Conservation (phyloP, 2,888 invertebrate genomes). For the Monopis laevigella region DNA sequence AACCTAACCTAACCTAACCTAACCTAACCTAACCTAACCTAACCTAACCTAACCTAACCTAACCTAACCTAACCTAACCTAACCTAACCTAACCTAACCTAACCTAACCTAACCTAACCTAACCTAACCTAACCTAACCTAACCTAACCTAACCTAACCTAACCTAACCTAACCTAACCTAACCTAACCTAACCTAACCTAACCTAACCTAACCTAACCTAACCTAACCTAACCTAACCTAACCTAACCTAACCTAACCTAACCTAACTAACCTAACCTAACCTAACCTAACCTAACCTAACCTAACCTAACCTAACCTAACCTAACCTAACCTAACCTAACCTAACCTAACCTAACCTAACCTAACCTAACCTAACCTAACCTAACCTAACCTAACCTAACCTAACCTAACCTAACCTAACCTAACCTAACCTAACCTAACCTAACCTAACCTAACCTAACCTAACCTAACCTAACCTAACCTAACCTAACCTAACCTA, state of each 20-base stretch:
- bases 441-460: too few relatives aligned
- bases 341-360: slow-evolving; percentile 17
- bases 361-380: slow-evolving; percentile 19
- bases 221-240: slow-evolving; percentile 15
- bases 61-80: slow-evolving; percentile 8
- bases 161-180: slow-evolving; percentile 18
- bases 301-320: slow-evolving; percentile 18
- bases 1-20: slow-evolving; percentile 11
- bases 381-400: slow-evolving; percentile 15
- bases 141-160: slow-evolving; percentile 16
- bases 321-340: slow-evolving; percentile 17
- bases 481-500: slow-evolving; percentile 15
- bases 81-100: slow-evolving; percentile 12
- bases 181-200: slow-evolving; percentile 16
- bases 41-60: slow-evolving; percentile 5
- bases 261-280: slow-evolving; percentile 12
- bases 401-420: slow-evolving; percentile 15
- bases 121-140: slow-evolving; percentile 17
- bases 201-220: slow-evolving; percentile 15
- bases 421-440: slow-evolving; percentile 16
- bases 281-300: slow-evolving; percentile 14
- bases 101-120: slow-evolving; percentile 18
- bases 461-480: slow-evolving; percentile 16
- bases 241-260: slow-evolving; percentile 16
- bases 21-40: slow-evolving; percentile 8